These are phyloP conservation scores for Darevskia mixta DNA, from an alignment of 2,797 vertebrate species.

Conservation along the genomic window DNA sequence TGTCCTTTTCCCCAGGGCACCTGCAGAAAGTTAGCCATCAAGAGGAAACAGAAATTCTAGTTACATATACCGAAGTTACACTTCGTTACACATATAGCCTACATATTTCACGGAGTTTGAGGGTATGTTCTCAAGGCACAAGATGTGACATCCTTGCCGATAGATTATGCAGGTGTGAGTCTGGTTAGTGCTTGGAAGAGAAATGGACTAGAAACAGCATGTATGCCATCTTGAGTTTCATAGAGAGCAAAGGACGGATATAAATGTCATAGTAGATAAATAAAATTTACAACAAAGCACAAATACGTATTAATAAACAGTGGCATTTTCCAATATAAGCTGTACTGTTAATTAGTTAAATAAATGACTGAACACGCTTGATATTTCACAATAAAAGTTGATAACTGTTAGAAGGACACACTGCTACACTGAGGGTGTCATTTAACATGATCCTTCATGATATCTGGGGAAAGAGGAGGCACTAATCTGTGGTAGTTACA, in stretches of 20 bases:
- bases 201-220: neutral
- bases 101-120: neutral
- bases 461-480: too few species aligned
- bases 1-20: conserved; percentile 95
- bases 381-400: neutral
- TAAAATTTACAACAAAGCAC: neutral
- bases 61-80: neutral
- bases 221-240: neutral
- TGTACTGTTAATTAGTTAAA: neutral
- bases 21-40: conserved; percentile 73
- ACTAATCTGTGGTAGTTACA: too few species aligned
- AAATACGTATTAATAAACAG: neutral
- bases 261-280: neutral
- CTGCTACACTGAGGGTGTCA: too few species aligned
- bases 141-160: neutral
- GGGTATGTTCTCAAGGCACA: neutral
- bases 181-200: neutral
- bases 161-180: neutral
- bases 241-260: neutral
- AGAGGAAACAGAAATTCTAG: neutral
- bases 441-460: too few species aligned
- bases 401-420: too few species aligned
- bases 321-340: neutral
- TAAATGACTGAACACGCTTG: neutral
- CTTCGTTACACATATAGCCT: too few species aligned